Base-by-base conservation (phyloP, 2,797 vertebrate genomes). In the Odontamblyopus rebecca region DNA sequence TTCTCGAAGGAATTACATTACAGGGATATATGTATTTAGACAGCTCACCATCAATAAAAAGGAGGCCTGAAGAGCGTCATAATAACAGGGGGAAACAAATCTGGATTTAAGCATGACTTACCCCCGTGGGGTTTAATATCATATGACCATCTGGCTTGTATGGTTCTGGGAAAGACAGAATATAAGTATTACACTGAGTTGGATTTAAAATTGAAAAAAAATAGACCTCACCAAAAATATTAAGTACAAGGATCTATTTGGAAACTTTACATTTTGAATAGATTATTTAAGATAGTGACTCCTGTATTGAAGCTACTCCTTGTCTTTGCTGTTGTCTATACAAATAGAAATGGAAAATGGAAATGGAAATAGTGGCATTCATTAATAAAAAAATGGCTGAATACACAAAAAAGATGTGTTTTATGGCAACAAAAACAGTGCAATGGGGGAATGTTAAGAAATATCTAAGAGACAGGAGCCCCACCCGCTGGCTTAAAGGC, bases 41-140 rank as follows among this genome's bases (percentile, higher is more conserved):
- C 26, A 56, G 23, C 11, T 11, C n/a, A 44, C 11, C 41, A 13
- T 44, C 54, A 57, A 56, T 26, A 26, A 56, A 54, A 56, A 26
- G 8, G 23, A 57, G 27, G 54, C 54, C 23, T 56, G 9, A 75
- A 41, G 66, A 7, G 19, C 44, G 56, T 63, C 44, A 53, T 65
- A 77, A 19, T 81, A 72, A 48, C 44, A 48, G 44, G 53, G 72
- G 18, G 38, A 79, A 30, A 82, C 26, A 71, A 63, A 56, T 56
- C 68, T 78, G 53, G 9, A 68, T 32, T 79, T 23, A 84, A 84
- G 69, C 57, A 44, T 81, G 78, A 90, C 91, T 90, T 90, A 92
- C 90, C 89, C 82, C 82, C 77, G 81, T 73, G 65, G 62, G 89
- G 81, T 65, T 78, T 76, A 80, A 57, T 86, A 90, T 90, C 88